Percentiles rank a stretch among this genome's conserved stretches.
Evolutionary conservation across 2,113 vertebrate genomes (phyloP).

Genomic region (Empidonax traillii): DNA sequence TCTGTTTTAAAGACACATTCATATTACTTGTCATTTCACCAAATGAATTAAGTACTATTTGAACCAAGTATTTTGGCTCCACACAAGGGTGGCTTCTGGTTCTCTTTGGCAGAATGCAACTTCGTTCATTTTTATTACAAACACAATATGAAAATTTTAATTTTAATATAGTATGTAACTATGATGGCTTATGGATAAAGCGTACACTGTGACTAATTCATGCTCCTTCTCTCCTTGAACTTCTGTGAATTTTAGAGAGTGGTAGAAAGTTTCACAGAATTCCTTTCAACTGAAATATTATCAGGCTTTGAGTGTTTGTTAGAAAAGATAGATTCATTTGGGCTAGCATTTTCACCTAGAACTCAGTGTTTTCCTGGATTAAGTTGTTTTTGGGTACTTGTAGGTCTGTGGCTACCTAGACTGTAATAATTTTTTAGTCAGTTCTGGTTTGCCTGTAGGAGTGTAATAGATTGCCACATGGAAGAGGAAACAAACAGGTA

Average conservation of each 20-base stretch:
- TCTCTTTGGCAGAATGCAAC: slow-evolving; percentile 71
- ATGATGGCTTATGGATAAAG: slow-evolving; percentile 26
- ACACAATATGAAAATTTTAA: slow-evolving; percentile 75
- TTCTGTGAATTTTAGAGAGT: background rate
- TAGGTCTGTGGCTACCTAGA: background rate
- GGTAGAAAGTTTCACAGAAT: slow-evolving; percentile 3
- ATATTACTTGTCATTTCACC: slow-evolving; percentile 70
- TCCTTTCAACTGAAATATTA: background rate
- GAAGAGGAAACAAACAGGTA: background rate
- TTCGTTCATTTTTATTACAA: slow-evolving; percentile 75
- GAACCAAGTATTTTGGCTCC: slow-evolving; percentile 74
- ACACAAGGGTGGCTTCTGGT: slow-evolving; percentile 69
- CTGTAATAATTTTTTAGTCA: background rate
- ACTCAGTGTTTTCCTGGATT: background rate
- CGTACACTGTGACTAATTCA: slow-evolving; percentile 52
- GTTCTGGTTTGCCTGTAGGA: background rate
- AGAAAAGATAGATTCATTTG: background rate
- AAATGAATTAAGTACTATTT: slow-evolving; percentile 76
- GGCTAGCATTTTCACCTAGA: background rate
- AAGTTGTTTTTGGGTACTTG: background rate
- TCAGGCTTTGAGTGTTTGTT: background rate
- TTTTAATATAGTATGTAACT: slow-evolving; percentile 59
- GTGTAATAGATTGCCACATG: background rate
- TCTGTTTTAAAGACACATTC: slow-evolving; percentile 75
- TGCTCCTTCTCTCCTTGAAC: slow-evolving; percentile 2